Evolutionary conservation across 2,797 vertebrate genomes (phyloP), one percentile per base, ranked within the genome.

Genomic region (Ctenochaetus hawaiiensis): DNA sequence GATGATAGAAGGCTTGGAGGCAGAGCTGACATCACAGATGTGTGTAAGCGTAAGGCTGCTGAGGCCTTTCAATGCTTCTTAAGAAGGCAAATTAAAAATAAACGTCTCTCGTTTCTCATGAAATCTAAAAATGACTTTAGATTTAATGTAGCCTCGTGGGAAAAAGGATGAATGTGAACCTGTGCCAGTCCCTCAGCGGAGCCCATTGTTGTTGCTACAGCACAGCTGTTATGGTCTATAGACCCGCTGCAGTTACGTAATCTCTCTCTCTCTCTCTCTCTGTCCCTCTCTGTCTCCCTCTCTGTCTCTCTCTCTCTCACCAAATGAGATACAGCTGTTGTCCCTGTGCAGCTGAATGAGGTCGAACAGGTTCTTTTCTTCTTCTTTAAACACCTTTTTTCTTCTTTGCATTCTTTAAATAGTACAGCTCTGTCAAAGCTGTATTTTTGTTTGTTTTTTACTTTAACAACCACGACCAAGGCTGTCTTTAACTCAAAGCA

Each of bases 151-250:
- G 70, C 70, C 73, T 78, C 69, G 59, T 77, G 75, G 76, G 88
- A 81, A 81, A 67, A 70, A 82, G 43, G 51, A 80, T 63, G 51
- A 85, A 80, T 59, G 59, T 63, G 80, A 82, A 74, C 51, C 68
- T 59, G 74, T 77, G 67, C 63, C 81, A 85, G 59, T 78, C 70
- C 67, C 72, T 61, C 44, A 64, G 65, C 65, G 78, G 58, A 87
- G 72, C 58, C 77, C 52, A 74, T 87, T 84, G 81, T 89, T 83
- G 52, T 68, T 81, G 62, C 83, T 86, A 70, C 64, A 83, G 75
- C 72, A 72, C 90, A 91, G 89, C 75, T 82, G 85, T 88, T 81
- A 62, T 37, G 14, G 60, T 77, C 77, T 70, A 75, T 30, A 75
- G 75, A 66, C 49, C 54, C 66, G 57, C 12, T 60, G 71, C 45